These are phyloP conservation scores for Mayetiola destructor DNA, from an alignment of 2,888 invertebrate species.

Conservation along the genomic window DNA sequence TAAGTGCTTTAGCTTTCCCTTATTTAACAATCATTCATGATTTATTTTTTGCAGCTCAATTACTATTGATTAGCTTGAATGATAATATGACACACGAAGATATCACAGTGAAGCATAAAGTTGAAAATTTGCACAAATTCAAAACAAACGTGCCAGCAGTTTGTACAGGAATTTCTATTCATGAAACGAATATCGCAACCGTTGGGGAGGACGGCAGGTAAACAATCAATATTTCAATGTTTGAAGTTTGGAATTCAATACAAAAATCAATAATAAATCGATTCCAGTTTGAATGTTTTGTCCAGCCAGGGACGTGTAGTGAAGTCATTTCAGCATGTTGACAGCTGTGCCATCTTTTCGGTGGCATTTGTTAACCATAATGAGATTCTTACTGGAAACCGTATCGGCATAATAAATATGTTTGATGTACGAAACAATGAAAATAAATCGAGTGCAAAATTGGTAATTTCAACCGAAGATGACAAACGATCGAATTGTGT, in stretches of 20 bases:
- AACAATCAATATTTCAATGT: slow-evolving; percentile 43
- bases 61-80: background rate
- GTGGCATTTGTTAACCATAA: slow-evolving; percentile 56
- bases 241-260: slow-evolving; percentile 26
- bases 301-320: slow-evolving; percentile 27
- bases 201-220: slow-evolving; percentile 74
- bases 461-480: slow-evolving; percentile 60
- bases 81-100: background rate
- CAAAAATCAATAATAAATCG: background rate
- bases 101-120: slow-evolving; percentile 35
- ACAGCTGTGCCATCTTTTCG: slow-evolving; percentile 66
- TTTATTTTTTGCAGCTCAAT: background rate
- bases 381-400: slow-evolving; percentile 66
- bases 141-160: slow-evolving; percentile 40
- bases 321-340: slow-evolving; percentile 47
- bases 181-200: slow-evolving; percentile 64
- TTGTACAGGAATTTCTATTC: slow-evolving; percentile 60
- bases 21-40: background rate
- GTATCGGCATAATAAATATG: slow-evolving; percentile 78
- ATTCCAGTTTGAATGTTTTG: slow-evolving; percentile 37
- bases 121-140: slow-evolving; percentile 54
- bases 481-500: slow-evolving; percentile 42
- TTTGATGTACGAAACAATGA: slow-evolving; percentile 61
- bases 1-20: slow-evolving; percentile 33
- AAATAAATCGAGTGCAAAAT: slow-evolving; percentile 50